Evolutionary conservation across 1,140 invertebrate genomes (phyloP), one percentile per base, ranked within the genome.

Genomic region (Ips typographus): DNA sequence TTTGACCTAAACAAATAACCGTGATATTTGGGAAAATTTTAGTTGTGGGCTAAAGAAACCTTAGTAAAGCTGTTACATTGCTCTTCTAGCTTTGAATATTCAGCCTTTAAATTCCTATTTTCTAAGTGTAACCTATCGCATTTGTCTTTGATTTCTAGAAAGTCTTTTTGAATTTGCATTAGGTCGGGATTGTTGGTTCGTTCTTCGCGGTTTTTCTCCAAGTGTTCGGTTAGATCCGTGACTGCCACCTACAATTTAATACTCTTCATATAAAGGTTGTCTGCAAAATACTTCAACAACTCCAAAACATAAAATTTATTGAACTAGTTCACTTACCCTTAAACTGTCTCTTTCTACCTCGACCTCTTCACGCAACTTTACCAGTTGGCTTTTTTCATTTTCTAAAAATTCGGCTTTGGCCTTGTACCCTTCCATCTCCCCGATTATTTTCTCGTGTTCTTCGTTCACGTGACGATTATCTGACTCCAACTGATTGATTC

Each of bases 401-500:
- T 67, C 62, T 41, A 74, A 43, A 51, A 70, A 51, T 62, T 75
- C 75, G 43, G 60, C 55, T 43, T 71, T 74, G 1, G 76, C 52
- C 68, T 77, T 79, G 39, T 77, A 62, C 40, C 75, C 78, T 57
- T 74, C 76, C 2, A 74, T 41, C 55, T 79, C 75, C 2, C 61
- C 44, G 1, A 75, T 22, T 40, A 76, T 44, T 60, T 56, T 70
- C 7, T 77, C 72, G 44, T 79, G 75, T 59, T 80, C 78, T 59
- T 77, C 74, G 7, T 71, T 64, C 1, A 79, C 58, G 6, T 75
- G 72, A 44, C 74, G 74, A 68, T 78, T 78, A 61, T 80, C 78
- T 1, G 66, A 68, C 5, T 71, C 66, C 2, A 79, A 40, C 58
- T 76, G 74, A 5, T 70, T 68, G 2, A 73, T 56, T 42, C 71